Base-by-base conservation (phyloP, 37 sponge, comb jelly and placozoan species). In the Halichondria panicea region DNA sequence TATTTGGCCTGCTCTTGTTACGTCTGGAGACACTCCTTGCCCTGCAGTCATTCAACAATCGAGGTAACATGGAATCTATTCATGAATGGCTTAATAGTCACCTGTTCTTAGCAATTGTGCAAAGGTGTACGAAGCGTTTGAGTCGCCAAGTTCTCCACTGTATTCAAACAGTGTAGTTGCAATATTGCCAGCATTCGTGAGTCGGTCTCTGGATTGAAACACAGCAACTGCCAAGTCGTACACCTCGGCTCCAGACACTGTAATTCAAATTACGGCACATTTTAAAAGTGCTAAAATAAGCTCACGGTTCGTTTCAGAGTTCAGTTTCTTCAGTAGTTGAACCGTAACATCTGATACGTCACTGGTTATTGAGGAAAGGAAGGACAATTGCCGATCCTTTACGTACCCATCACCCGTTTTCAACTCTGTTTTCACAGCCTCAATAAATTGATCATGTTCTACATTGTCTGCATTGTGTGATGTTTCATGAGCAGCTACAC, bases 41-140 rank as follows among this genome's bases (percentile, higher is more conserved):
- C 92, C 92, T 92, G 42, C 4, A 35, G 42, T 3, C 24, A 60
- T 22, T 45, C 8, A 41, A 11, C 28, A 64, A 21, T 3, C 40
- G 8, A 43, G 43, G 9, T 4, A 2, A 39, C 36, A 65, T 22
- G 12, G 34, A 24, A 37, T 9, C 4, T 4, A 52, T 33, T 44
- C 3, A 55, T 25, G 55, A 28, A 42, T 4, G 5, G 21, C 5
- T 55, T 45, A 4, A 4, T 4, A 7, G n/a, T 25, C 31, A 77
- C 95, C 95, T 62, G 66, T 63, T 75, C 89, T 79, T 43, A 95
- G 80, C 34, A 95, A 66, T 41, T 87, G 92, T 3, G 95, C 95
- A 53, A 75, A 88, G 13, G 89, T 84, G 45, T 91, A 95, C 8
- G 50, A 32, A 19, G 92, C 81, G 43, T 91, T 73, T 21, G 28